Evolutionary conservation across 1,140 invertebrate species (phyloP).

Genomic region (Thaumetopoea pityocampa): DNA sequence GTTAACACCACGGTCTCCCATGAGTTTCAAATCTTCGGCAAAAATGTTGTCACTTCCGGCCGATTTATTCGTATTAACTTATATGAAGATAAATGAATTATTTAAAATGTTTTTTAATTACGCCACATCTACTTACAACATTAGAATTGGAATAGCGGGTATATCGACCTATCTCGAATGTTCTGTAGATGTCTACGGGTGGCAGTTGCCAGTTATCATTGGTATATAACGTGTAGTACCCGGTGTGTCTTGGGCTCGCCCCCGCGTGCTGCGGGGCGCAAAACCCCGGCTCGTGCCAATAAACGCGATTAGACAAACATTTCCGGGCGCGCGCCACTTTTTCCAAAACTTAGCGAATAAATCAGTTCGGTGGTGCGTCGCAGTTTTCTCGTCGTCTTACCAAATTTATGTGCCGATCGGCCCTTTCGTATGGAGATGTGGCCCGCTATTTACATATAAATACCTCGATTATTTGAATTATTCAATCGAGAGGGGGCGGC

Average conservation of each 20-base stretch:
- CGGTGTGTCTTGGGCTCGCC: conserved; percentile 18
- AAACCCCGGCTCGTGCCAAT: conserved; percentile 52
- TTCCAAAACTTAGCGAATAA: conserved; percentile 72
- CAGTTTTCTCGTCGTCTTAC: conserved; percentile 70
- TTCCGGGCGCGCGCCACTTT: conserved; percentile 70
- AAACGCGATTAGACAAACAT: conserved; percentile 74
- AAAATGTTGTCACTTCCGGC: too few species aligned
- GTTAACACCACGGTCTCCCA: too few species aligned
- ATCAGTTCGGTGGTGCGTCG: conserved; percentile 71
- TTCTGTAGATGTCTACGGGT: too few species aligned
- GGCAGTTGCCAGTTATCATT: too few species aligned
- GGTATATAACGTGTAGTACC: conserved; percentile 3
- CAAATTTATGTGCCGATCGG: conserved; percentile 75
- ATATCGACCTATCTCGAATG: too few species aligned
- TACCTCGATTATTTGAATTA: conserved; percentile 76
- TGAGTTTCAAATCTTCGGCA: too few species aligned
- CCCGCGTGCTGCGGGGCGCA: conserved; percentile 47
- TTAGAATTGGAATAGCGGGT: too few species aligned
- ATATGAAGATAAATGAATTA: too few species aligned
- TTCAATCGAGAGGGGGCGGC: conserved; percentile 75
- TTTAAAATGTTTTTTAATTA: too few species aligned
- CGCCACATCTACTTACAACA: too few species aligned
- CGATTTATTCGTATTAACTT: too few species aligned
- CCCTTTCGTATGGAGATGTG: conserved; percentile 75
- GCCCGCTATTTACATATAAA: conserved; percentile 74